phyloP scores from a whole-genome alignment of 2,797 vertebrate species.

The Molossus molossus region DNA sequence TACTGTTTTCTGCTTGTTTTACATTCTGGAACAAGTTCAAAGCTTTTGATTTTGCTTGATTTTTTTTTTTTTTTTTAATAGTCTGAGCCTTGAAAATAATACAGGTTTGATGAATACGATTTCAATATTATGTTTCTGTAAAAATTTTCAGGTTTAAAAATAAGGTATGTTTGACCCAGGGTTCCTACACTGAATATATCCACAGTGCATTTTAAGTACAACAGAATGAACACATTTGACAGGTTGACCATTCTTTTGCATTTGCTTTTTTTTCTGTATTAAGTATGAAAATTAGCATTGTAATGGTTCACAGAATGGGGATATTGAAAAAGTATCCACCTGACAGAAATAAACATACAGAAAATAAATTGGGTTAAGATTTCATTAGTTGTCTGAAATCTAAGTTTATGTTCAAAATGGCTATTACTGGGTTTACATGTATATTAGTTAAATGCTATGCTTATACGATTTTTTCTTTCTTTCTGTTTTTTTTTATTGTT shows the following conservation, averaged over 20 bases:
- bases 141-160: constrained; percentile 79
- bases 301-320: constrained; percentile 86
- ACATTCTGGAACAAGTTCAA: constrained; percentile 89
- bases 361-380: constrained; percentile 86
- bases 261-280: constrained; percentile 86
- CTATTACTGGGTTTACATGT: constrained; percentile 83
- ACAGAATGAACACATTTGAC: constrained; percentile 85
- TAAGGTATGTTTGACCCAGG: constrained; percentile 85
- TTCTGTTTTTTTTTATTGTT: background rate
- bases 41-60: constrained; percentile 85
- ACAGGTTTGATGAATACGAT: constrained; percentile 87
- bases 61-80: constrained; percentile 86
- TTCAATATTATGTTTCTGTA: constrained; percentile 85
- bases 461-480: constrained; percentile 32
- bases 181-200: constrained; percentile 85
- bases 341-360: constrained; percentile 87
- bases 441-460: constrained; percentile 73
- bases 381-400: constrained; percentile 88
- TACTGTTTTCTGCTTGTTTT: constrained; percentile 87
- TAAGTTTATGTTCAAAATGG: constrained; percentile 79
- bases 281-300: constrained; percentile 86
- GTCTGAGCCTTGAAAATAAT: constrained; percentile 88
- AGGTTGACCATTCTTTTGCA: constrained; percentile 86
- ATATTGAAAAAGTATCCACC: constrained; percentile 86
- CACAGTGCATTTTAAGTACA: constrained; percentile 84